phyloP scores from a whole-genome alignment of 30 jellyfish, hydroid and myxozoan species.

The Morbakka virulenta region DNA sequence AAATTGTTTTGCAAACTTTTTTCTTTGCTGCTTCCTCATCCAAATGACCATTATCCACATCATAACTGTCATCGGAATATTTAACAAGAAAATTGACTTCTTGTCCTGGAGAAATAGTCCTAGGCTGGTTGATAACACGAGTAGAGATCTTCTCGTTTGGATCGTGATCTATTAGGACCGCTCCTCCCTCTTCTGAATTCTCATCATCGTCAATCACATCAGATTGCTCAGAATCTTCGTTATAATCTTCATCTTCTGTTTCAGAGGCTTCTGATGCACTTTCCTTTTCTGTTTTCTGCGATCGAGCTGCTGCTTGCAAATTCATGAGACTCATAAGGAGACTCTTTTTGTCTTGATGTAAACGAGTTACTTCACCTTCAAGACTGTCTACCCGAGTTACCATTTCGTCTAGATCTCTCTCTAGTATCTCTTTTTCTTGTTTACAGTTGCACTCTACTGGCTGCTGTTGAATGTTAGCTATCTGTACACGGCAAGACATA shows the following conservation, averaged over 20 bases:
- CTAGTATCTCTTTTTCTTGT: constrained; percentile 71
- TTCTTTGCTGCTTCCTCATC: neutral
- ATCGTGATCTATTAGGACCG: no score
- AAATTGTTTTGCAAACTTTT: neutral
- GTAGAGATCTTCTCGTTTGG: no score
- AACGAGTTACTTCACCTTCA: constrained; percentile 87
- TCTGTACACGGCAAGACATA: constrained; percentile 85
- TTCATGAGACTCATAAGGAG: constrained; percentile 92
- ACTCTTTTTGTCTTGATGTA: constrained; percentile 96
- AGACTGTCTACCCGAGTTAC: constrained; percentile 49
- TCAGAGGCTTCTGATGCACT: constrained; percentile 72
- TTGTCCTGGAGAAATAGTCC: neutral
- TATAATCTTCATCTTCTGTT: constrained; percentile 58
- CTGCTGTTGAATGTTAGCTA: constrained; percentile 68
- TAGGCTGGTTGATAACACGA: neutral
- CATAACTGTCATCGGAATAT: neutral
- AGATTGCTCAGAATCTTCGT: neutral
- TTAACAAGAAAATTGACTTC: no score
- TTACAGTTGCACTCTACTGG: constrained; percentile 72
- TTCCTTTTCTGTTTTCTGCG: constrained; percentile 83
- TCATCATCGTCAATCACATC: constrained; percentile 37
- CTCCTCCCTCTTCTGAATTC: constrained; percentile 45
- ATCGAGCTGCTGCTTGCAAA: constrained; percentile 93
- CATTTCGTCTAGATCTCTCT: constrained; percentile 76
- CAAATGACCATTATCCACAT: neutral